phyloP scores from a whole-genome alignment of 2,113 vertebrate species.

The Typhlomys cinereus region DNA sequence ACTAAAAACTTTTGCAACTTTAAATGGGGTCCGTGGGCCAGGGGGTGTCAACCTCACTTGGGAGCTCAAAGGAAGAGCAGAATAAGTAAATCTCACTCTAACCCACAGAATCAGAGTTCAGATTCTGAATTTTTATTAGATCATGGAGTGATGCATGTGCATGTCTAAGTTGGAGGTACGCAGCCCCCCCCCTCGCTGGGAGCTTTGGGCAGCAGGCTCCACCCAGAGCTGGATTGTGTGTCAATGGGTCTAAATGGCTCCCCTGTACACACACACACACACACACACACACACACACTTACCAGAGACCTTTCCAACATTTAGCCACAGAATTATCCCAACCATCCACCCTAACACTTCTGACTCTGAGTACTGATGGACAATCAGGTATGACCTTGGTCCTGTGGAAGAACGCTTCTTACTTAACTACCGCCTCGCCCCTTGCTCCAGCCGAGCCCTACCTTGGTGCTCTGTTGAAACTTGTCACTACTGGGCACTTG shows the following conservation, averaged over 20 bases:
- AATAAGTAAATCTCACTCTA: too few relatives aligned
- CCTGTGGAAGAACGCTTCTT: neutral
- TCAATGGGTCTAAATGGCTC: neutral
- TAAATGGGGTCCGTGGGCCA: neutral
- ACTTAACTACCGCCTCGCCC: too few relatives aligned
- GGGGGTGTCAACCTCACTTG: neutral
- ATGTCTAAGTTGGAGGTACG: neutral
- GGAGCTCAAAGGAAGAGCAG: neutral
- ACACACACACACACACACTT: neutral
- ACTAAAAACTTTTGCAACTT: neutral
- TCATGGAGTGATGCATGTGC: neutral
- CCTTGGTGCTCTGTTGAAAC: neutral
- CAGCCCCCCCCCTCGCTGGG: neutral
- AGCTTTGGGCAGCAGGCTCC: neutral
- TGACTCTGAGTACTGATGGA: neutral
- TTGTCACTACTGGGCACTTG: neutral
- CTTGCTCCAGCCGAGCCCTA: neutral
- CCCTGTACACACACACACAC: too few relatives aligned
- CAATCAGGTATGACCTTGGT: neutral
- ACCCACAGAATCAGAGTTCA: neutral
- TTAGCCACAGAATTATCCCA: neutral
- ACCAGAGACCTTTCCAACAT: neutral
- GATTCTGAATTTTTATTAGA: neutral
- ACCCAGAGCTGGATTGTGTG: neutral
- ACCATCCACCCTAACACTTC: fast-evolving